Evolutionary conservation across 35 echinoderm and acorn worm genomes (phyloP).

Genomic region (Ophioderma brevispina): DNA sequence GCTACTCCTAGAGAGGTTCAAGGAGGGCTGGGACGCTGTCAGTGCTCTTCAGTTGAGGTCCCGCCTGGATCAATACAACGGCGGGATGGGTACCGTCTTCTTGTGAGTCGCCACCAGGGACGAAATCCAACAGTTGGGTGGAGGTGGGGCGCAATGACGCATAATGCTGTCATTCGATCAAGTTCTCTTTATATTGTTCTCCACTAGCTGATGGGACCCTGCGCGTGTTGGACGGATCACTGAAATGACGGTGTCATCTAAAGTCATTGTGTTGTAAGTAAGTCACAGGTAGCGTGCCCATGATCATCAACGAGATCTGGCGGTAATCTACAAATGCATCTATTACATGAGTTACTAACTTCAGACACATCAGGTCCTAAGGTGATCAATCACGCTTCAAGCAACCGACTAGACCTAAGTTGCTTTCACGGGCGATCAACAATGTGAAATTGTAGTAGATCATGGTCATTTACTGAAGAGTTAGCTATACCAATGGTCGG

Average conservation of each 20-base stretch:
- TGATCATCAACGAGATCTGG: background rate
- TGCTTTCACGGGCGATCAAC: no score
- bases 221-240: conserved; percentile 38
- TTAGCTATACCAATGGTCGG: no score
- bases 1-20: conserved; percentile 51
- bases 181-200: conserved; percentile 43
- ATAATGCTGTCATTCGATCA: background rate
- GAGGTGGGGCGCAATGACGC: conserved; percentile 18
- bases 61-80: conserved; percentile 50
- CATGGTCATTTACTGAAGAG: no score
- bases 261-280: background rate
- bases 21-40: conserved; percentile 44
- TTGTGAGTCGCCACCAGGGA: conserved; percentile 64
- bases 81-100: conserved; percentile 29
- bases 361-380: no score
- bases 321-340: background rate
- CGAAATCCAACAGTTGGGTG: conserved; percentile 52
- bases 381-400: no score
- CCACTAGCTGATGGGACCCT: conserved; percentile 46
- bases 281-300: background rate
- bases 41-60: conserved; percentile 57
- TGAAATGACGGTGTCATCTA: background rate
- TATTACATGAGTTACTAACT: no score
- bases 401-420: no score
- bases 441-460: no score